These are phyloP conservation scores for Glareola pratincola DNA, from an alignment of 2,113 vertebrate species.

Conservation along the genomic window DNA sequence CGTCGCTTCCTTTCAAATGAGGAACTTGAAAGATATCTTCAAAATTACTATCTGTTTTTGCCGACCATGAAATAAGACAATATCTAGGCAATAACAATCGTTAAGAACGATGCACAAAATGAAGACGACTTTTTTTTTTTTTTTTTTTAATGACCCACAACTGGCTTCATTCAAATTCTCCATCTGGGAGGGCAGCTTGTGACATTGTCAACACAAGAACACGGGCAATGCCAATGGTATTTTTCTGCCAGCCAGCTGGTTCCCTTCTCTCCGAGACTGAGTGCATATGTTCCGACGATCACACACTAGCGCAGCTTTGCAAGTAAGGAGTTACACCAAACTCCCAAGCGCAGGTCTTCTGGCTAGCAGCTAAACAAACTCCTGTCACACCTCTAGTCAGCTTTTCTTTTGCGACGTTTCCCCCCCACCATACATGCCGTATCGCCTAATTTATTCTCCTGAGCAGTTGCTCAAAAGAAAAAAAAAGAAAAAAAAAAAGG, in stretches of 20 bases:
- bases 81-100: conserved; percentile 5
- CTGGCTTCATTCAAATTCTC: conserved; percentile 73
- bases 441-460: conserved; percentile 49
- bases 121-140: neutral
- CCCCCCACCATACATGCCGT: neutral
- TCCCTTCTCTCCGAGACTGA: conserved; percentile 57
- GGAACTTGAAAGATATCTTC: conserved; percentile 8
- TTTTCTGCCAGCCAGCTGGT: conserved; percentile 80
- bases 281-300: conserved; percentile 73
- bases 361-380: conserved; percentile 60
- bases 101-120: conserved; percentile 27
- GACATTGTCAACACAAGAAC: conserved; percentile 75
- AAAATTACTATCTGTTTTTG: neutral
- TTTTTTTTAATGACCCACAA: conserved; percentile 66
- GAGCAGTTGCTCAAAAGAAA: conserved; percentile 49
- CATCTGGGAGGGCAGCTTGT: conserved; percentile 82
- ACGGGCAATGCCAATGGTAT: conserved; percentile 75
- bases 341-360: conserved; percentile 49
- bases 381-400: conserved; percentile 49
- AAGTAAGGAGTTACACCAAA: conserved; percentile 46
- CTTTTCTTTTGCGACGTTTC: conserved; percentile 18
- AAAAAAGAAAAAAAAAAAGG: conserved; percentile 4
- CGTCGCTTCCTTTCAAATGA: neutral
- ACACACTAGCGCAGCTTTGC: conserved; percentile 64
- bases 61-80: neutral